A percentile compares a stretch with the other conserved stretches of the same genome.
Evolutionary conservation across 2,797 vertebrate species (phyloP).

Genomic region (Sebastes cheni): DNA sequence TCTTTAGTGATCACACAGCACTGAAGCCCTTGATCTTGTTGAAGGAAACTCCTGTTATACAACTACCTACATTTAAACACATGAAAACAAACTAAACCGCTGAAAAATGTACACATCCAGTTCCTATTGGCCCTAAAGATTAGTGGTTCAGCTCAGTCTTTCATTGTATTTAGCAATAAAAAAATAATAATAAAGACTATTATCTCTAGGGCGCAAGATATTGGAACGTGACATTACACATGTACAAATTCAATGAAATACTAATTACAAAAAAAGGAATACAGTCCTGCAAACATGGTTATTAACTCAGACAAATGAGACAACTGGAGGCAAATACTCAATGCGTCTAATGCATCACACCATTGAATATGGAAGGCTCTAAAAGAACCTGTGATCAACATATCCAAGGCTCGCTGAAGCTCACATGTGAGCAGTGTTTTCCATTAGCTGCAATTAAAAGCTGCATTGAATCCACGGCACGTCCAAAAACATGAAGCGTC

Average conservation of each 20-base stretch:
- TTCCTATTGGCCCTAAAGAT: background rate
- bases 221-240: too few relatives aligned
- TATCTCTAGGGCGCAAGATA: background rate
- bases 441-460: background rate
- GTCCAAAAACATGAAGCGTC: background rate
- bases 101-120: background rate
- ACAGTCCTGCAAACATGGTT: background rate
- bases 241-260: too few relatives aligned
- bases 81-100: background rate
- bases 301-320: background rate
- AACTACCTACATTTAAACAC: background rate
- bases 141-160: background rate
- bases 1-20: background rate
- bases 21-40: background rate
- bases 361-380: background rate
- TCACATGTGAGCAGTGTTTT: background rate
- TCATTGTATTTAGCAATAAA: background rate
- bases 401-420: background rate
- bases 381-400: conserved; percentile 2
- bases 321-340: background rate
- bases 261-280: background rate
- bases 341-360: background rate
- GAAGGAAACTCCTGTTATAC: background rate
- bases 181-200: background rate
- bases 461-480: background rate